Evolutionary conservation across 2,113 vertebrate genomes (phyloP).

Genomic region (Elgaria multicarinata): DNA sequence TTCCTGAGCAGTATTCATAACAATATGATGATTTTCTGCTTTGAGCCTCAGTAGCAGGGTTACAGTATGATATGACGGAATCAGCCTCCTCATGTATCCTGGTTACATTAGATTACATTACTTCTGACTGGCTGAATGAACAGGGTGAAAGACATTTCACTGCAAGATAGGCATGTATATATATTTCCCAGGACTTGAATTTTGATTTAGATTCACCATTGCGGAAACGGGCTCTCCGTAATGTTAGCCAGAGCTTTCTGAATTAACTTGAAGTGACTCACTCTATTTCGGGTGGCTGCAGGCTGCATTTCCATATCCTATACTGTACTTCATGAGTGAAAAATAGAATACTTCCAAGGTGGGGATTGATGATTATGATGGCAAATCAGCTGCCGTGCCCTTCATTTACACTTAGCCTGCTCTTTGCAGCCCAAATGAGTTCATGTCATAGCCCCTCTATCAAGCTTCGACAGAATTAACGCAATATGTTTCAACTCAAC

Average conservation of each 20-base stretch:
- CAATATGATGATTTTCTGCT: slow-evolving; percentile 22
- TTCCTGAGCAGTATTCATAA: background rate
- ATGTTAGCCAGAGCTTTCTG: slow-evolving; percentile 65
- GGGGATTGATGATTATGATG: slow-evolving; percentile 37
- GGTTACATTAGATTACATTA: slow-evolving; percentile 22
- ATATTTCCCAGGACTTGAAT: slow-evolving; percentile 58
- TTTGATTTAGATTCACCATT: slow-evolving; percentile 65
- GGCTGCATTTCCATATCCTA: slow-evolving; percentile 56
- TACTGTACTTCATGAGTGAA: slow-evolving; percentile 15
- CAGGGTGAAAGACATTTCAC: slow-evolving; percentile 36
- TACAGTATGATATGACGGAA: slow-evolving; percentile 24
- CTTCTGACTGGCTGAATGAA: slow-evolving; percentile 37
- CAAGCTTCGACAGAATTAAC: slow-evolving; percentile 2
- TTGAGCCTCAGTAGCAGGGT: slow-evolving; percentile 31
- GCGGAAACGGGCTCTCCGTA: slow-evolving; percentile 52
- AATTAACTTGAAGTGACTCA: slow-evolving; percentile 69
- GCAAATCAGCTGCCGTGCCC: slow-evolving; percentile 28
- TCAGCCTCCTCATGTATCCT: slow-evolving; percentile 40
- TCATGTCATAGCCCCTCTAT: background rate
- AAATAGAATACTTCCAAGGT: slow-evolving; percentile 41
- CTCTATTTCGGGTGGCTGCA: slow-evolving; percentile 51
- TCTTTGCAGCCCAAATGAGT: slow-evolving; percentile 19
- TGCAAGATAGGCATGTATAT: slow-evolving; percentile 23
- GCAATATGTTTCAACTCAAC: background rate
- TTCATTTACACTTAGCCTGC: slow-evolving; percentile 23